Percentiles rank a stretch among this genome's conserved stretches.
Conservation (phyloP, 2,888 invertebrate genomes). For the Vesta saturnalis region DNA sequence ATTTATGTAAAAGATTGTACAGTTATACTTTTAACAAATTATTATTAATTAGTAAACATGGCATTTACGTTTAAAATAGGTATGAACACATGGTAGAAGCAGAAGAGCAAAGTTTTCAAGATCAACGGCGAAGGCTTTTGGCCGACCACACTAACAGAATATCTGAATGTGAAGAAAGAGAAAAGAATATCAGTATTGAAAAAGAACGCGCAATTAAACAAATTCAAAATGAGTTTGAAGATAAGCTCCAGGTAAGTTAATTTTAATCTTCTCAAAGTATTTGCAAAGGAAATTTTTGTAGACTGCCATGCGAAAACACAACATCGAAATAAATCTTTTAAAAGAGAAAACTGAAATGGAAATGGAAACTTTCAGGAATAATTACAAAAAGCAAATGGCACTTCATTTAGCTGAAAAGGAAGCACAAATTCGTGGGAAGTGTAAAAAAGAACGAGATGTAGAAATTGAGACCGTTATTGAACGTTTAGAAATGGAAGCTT, state of each 20-base stretch:
- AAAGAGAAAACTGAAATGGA: conserved; percentile 71
- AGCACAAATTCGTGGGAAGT: conserved; percentile 73
- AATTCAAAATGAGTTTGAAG: conserved; percentile 64
- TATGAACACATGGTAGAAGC: conserved; percentile 67
- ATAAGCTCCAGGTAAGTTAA: conserved; percentile 60
- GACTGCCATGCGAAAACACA: conserved; percentile 62
- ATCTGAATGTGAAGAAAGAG: conserved; percentile 63
- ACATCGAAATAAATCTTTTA: conserved; percentile 66
- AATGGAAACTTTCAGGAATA: conserved; percentile 72
- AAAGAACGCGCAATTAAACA: conserved; percentile 64
- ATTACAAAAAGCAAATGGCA: conserved; percentile 71
- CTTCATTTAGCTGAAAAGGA: conserved; percentile 72
- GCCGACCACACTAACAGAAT: conserved; percentile 62
- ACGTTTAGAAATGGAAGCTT: conserved; percentile 74
- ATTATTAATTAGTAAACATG: no score
- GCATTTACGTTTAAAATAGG: no score
- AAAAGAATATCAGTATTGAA: conserved; percentile 61
- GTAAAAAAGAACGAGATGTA: conserved; percentile 77
- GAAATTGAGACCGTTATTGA: conserved; percentile 81
- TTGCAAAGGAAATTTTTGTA: conserved; percentile 28
- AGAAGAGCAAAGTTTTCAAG: conserved; percentile 67
- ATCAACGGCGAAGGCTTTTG: conserved; percentile 64
- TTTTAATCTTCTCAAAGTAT: background rate
- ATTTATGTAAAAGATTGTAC: no score
- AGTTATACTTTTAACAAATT: no score